These are phyloP conservation scores for Fopius arisanus DNA, from an alignment of 1,140 invertebrate species.

Conservation along the genomic window DNA sequence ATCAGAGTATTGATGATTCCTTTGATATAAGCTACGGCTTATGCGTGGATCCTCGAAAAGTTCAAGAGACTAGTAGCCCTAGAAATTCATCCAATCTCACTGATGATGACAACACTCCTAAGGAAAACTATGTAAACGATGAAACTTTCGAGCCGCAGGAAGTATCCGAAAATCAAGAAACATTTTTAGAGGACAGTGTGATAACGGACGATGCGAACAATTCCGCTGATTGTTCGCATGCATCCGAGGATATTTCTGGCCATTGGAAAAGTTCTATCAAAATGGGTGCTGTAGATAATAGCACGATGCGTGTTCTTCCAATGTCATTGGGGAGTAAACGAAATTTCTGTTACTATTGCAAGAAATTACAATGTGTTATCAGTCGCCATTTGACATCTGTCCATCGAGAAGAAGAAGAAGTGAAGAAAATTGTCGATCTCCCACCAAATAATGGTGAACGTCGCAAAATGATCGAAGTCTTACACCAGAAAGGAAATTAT, in stretches of 20 bases:
- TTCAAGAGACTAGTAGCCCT: too few relatives aligned
- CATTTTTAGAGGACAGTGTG: too few relatives aligned
- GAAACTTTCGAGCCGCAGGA: too few relatives aligned
- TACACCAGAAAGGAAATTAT: slow-evolving; percentile 28
- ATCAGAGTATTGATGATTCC: neutral
- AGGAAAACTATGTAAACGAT: too few relatives aligned
- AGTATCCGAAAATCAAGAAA: too few relatives aligned
- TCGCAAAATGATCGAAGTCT: slow-evolving; percentile 15
- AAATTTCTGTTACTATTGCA: slow-evolving; percentile 30
- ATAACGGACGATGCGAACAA: too few relatives aligned
- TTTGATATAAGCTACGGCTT: too few relatives aligned
- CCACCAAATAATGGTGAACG: slow-evolving; percentile 15
- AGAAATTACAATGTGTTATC: slow-evolving; percentile 27
- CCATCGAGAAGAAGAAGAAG: slow-evolving; percentile 26
- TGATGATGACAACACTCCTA: neutral
- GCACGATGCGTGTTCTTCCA: neutral
- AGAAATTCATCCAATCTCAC: neutral
- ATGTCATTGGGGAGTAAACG: neutral
- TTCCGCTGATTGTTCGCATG: too few relatives aligned
- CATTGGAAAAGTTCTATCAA: neutral
- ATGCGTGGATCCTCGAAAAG: too few relatives aligned
- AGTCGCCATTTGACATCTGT: slow-evolving; percentile 27
- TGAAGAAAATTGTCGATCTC: slow-evolving; percentile 25
- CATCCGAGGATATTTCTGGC: too few relatives aligned
- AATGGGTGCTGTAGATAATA: neutral